phyloP scores from a whole-genome alignment of 2,113 vertebrate species.

The Acanthisitta chloris region DNA sequence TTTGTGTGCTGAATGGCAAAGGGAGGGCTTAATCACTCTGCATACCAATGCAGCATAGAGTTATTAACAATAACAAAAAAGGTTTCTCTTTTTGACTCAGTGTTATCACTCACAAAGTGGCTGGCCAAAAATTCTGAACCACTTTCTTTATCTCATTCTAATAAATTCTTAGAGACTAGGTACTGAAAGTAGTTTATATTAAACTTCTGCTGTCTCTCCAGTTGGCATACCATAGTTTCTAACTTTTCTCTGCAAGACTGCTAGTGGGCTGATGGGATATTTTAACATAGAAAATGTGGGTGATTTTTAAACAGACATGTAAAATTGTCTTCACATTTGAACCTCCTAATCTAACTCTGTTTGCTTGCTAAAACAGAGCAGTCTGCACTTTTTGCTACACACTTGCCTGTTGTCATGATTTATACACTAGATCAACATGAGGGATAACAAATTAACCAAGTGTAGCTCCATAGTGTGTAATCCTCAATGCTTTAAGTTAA shows the following conservation, averaged over 20 bases:
- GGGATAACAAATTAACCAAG: not conserved
- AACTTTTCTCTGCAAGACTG: not conserved
- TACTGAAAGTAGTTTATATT: not conserved
- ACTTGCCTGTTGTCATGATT: not conserved
- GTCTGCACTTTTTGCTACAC: not conserved
- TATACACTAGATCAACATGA: not conserved
- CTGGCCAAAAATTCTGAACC: not conserved
- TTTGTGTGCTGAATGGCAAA: not conserved
- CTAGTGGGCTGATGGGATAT: not conserved
- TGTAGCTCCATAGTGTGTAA: not conserved
- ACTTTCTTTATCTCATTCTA: not conserved
- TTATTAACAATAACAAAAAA: not conserved
- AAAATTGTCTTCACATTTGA: not conserved
- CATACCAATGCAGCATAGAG: not conserved
- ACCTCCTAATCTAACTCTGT: not conserved
- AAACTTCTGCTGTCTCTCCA: not conserved
- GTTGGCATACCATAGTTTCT: not conserved
- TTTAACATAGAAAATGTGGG: not conserved
- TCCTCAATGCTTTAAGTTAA: not conserved
- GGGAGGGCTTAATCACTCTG: not conserved
- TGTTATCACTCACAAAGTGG: not conserved
- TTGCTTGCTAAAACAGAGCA: not conserved
- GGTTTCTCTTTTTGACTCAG: not conserved
- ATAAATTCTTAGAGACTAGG: not conserved
- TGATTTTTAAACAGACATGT: not conserved